phyloP scores from a whole-genome alignment of 2,797 vertebrate species.

The Eidolon dupreanum region DNA sequence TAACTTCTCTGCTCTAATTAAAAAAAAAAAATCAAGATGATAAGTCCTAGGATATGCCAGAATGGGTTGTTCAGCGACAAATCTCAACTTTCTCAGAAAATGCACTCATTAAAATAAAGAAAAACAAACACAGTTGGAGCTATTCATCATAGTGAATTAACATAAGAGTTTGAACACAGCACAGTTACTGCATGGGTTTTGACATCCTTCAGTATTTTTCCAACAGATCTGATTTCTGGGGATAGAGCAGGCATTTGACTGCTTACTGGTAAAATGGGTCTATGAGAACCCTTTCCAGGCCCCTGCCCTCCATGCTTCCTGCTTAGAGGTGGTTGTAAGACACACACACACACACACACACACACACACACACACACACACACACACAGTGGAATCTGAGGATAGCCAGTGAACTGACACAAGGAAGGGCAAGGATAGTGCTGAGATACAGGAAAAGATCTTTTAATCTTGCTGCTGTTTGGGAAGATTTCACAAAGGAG shows the following conservation, averaged over 20 bases:
- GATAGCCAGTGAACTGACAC: background rate
- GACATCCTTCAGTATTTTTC: slow-evolving; percentile 15
- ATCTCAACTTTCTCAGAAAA: slow-evolving; percentile 57
- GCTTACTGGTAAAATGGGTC: background rate
- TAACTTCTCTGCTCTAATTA: slow-evolving; percentile 62
- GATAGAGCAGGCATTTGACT: background rate
- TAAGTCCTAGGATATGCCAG: slow-evolving; percentile 40
- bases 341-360: background rate
- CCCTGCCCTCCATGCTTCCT: background rate
- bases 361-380: background rate
- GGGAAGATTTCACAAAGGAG: background rate
- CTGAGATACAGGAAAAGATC: background rate
- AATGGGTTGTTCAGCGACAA: slow-evolving; percentile 34
- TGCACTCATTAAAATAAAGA: background rate
- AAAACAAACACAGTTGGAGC: background rate
- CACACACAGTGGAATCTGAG: background rate
- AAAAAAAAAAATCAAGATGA: slow-evolving; percentile 42
- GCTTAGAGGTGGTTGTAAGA: background rate
- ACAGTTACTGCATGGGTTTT: background rate
- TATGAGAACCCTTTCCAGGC: background rate
- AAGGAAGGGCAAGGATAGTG: background rate
- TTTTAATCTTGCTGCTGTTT: background rate
- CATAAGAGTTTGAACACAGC: background rate
- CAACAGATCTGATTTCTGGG: background rate
- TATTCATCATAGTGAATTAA: slow-evolving; percentile 50